A percentile compares a stretch with the other conserved stretches of the same genome.
Conservation (phyloP, 2,113 vertebrate genomes). For the Syrrhaptes paradoxus region DNA sequence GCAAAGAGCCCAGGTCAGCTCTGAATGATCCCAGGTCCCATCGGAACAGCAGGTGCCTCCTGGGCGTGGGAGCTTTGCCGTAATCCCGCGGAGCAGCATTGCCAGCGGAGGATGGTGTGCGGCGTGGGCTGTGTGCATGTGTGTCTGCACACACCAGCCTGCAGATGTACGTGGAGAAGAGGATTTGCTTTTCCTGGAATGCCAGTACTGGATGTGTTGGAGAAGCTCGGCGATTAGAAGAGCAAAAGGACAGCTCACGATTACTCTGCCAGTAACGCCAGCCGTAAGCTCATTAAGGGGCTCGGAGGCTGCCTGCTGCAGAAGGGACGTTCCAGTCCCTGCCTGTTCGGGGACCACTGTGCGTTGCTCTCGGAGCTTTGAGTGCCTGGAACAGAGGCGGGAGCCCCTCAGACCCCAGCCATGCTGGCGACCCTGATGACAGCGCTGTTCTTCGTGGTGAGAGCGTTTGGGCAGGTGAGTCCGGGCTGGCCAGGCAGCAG, state of each 20-base stretch:
- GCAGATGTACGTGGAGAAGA: rapidly evolving
- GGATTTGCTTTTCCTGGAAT: constrained; percentile 17
- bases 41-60: rapidly evolving
- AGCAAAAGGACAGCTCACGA: not conserved
- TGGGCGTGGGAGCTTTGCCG: not conserved
- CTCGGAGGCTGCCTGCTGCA: not conserved
- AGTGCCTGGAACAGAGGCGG: rapidly evolving
- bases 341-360: rapidly evolving
- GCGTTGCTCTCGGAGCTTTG: not conserved
- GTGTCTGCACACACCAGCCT: rapidly evolving
- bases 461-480: constrained; percentile 81
- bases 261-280: not conserved
- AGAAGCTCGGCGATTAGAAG: not conserved
- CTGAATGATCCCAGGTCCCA: not conserved
- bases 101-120: not conserved
- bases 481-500: not conserved
- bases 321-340: not conserved
- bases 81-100: not conserved
- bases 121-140: rapidly evolving
- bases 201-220: rapidly evolving
- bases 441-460: constrained; percentile 83
- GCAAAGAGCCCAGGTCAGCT: not conserved
- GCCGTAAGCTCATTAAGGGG: constrained; percentile 54
- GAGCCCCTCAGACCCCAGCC: not conserved
- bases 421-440: constrained; percentile 88